Percentiles rank a stretch among this genome's conserved stretches.
Conservation (phyloP, 2,888 invertebrate species). For the Cyaniris semiargus region DNA sequence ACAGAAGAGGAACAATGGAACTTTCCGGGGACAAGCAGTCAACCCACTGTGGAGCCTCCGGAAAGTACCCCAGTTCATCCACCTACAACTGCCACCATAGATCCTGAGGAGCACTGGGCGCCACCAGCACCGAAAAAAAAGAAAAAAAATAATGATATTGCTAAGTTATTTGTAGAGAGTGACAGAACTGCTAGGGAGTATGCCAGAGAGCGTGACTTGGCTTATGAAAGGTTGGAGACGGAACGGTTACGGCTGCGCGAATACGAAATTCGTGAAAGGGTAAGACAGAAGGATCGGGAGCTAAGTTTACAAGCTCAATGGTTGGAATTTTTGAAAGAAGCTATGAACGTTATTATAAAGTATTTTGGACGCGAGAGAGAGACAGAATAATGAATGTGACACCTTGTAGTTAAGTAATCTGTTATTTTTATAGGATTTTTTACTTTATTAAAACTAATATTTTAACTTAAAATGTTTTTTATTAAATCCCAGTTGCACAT, state of each 20-base stretch:
- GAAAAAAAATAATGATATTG: slow-evolving; percentile 34
- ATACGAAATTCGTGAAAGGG: no score
- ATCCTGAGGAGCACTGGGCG: neutral
- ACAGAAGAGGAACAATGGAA: neutral
- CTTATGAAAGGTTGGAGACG: neutral
- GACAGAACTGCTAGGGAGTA: slow-evolving; percentile 21
- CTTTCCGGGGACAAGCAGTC: neutral
- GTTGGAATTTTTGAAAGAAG: neutral
- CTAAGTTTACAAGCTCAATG: slow-evolving; percentile 18
- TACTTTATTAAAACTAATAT: neutral
- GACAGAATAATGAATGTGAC: neutral
- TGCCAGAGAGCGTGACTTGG: slow-evolving; percentile 30
- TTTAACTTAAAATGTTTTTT: slow-evolving; percentile 11
- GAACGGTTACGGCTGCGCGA: neutral
- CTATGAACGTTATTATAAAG: neutral
- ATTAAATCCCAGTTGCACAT: slow-evolving; percentile 1
- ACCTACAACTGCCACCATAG: neutral
- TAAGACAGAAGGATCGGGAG: neutral
- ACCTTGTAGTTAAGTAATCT: neutral
- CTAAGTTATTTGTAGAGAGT: slow-evolving; percentile 32
- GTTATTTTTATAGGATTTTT: neutral
- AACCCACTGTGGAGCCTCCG: neutral
- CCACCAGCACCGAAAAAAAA: slow-evolving; percentile 32
- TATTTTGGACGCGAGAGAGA: no score
- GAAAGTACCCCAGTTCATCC: slow-evolving; percentile 21